A percentile compares a stretch with the other conserved stretches of the same genome.
Evolutionary conservation across 1,140 invertebrate species (phyloP).

Genomic region (Trichonephila clavipes): DNA sequence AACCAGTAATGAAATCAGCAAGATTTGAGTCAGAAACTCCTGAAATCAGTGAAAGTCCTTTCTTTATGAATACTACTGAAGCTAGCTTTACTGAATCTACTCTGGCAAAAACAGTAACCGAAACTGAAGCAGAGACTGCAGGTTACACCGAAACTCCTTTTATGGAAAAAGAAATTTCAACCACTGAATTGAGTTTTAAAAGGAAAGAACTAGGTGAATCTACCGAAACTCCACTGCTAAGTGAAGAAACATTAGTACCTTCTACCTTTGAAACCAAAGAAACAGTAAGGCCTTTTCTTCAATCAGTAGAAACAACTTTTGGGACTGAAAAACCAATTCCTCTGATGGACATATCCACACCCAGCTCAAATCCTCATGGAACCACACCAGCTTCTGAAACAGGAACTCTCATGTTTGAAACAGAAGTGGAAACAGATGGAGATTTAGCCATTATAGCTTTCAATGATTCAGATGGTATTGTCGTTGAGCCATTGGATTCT

Average conservation of each 20-base stretch:
- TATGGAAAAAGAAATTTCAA: not conserved
- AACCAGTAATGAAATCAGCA: not conserved
- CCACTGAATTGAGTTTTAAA: not conserved
- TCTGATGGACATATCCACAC: not conserved
- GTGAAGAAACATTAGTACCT: not conserved
- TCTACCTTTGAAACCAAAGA: no score
- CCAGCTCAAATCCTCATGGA: not conserved
- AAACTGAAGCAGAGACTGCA: not conserved
- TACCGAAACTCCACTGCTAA: not conserved
- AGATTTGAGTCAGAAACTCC: not conserved
- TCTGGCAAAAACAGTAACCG: not conserved
- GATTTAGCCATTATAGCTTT: slow-evolving; percentile 46
- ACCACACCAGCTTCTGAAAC: slow-evolving; percentile 19
- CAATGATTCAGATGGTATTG: slow-evolving; percentile 42
- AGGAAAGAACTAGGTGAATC: not conserved
- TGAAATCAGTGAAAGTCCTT: not conserved
- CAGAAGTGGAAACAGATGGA: slow-evolving; percentile 13
- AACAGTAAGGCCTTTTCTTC: not conserved
- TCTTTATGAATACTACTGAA: not conserved
- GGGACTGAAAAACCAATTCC: not conserved
- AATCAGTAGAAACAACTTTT: slow-evolving; percentile 11
- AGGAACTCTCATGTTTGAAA: not conserved
- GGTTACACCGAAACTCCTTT: not conserved
- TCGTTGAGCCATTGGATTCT: not conserved
- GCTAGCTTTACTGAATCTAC: not conserved